Percentiles rank a stretch among this genome's conserved stretches.
These are phyloP conservation scores for Rhynchopsitta pachyrhyncha DNA, from an alignment of 2,113 vertebrate species.

Conservation along the genomic window DNA sequence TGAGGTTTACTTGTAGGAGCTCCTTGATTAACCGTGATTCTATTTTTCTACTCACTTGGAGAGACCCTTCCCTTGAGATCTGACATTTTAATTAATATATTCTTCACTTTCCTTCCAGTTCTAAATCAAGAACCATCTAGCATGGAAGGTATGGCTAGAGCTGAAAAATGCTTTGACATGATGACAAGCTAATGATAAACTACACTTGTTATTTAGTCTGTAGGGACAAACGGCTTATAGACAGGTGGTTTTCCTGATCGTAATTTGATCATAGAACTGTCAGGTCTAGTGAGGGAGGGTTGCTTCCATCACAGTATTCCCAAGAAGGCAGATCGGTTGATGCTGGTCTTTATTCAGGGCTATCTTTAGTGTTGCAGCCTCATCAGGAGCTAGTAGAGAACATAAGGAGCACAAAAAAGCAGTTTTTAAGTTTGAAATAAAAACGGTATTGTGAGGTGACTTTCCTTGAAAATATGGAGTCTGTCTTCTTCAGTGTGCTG, in stretches of 20 bases:
- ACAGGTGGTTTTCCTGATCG: not conserved
- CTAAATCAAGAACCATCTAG: not conserved
- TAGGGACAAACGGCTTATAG: not conserved
- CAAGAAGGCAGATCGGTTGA: not conserved
- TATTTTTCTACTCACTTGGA: not conserved
- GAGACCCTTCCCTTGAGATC: not conserved
- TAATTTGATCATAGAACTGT: not conserved
- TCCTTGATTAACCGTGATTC: constrained; percentile 19
- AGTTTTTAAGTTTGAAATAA: not conserved
- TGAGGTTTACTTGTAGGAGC: not conserved
- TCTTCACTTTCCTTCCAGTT: not conserved
- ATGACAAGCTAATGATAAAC: not conserved
- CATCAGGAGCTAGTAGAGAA: not conserved
- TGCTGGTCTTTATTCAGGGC: not conserved
- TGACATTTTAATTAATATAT: not conserved
- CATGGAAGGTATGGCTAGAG: not conserved
- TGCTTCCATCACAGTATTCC: not conserved
- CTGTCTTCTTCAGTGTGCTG: not conserved
- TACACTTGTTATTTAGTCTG: not conserved
- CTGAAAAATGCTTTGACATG: not conserved
- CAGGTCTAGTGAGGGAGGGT: not conserved
- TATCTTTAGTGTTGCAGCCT: not conserved
- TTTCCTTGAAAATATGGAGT: not conserved
- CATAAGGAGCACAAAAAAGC: not conserved
- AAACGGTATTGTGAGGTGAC: not conserved